Evolutionary conservation across 2,797 vertebrate genomes (phyloP).

Genomic region (Chaetodon trifasciatus): DNA sequence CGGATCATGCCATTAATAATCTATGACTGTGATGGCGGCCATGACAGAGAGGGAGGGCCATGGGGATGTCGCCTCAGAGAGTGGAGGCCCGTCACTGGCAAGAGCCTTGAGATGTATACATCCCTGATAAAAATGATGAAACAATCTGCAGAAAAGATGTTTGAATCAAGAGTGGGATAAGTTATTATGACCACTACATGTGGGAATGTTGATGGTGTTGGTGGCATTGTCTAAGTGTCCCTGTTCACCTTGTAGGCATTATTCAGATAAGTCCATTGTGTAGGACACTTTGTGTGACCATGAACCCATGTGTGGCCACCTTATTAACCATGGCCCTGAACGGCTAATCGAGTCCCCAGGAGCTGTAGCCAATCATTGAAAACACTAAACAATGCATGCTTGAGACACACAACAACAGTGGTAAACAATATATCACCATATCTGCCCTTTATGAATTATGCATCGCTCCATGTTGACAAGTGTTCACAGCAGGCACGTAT

Average conservation of each 20-base stretch:
- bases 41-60: conserved; percentile 52
- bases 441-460: conserved; percentile 77
- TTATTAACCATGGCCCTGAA: conserved; percentile 39
- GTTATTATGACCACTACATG: conserved; percentile 7
- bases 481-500: conserved; percentile 68
- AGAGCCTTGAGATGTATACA: conserved; percentile 28
- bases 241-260: conserved; percentile 20
- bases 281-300: conserved; percentile 16
- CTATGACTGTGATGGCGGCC: conserved; percentile 59
- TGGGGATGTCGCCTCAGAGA: conserved; percentile 43
- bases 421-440: conserved; percentile 77
- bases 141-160: conserved; percentile 4
- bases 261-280: conserved; percentile 23
- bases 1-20: conserved; percentile 81
- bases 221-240: background rate
- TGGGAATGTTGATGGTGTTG: background rate
- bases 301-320: conserved; percentile 22
- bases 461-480: conserved; percentile 71
- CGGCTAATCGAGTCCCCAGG: conserved; percentile 13
- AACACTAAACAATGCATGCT: conserved; percentile 55
- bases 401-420: conserved; percentile 55
- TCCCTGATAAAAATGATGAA: conserved; percentile 34
- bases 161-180: conserved; percentile 9
- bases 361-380: conserved; percentile 52
- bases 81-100: conserved; percentile 47